A percentile compares a stretch with the other conserved stretches of the same genome.
Evolutionary conservation across 2,888 invertebrate genomes (phyloP).

Genomic region (Criorhina ranunculi): DNA sequence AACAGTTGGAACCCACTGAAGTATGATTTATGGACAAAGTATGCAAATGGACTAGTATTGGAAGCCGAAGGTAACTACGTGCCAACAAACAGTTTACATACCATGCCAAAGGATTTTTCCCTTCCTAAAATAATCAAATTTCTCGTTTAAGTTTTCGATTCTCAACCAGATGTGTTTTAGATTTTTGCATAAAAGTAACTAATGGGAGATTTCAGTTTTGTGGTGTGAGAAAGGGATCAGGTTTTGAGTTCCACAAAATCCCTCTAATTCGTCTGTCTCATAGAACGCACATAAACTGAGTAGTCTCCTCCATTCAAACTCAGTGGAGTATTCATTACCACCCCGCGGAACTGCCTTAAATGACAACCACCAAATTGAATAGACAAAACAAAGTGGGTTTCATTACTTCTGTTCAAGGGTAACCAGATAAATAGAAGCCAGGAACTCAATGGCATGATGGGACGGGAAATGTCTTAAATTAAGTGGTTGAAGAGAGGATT

Average conservation of each 20-base stretch:
- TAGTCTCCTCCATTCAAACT: not conserved
- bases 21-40: conserved; percentile 28
- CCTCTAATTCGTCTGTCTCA: not conserved
- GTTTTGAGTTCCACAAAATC: not conserved
- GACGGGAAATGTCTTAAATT: not conserved
- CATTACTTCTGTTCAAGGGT: conserved; percentile 22
- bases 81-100: not conserved
- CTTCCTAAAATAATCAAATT: conserved; percentile 11
- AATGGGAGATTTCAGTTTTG: not conserved
- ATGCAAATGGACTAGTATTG: conserved; percentile 41
- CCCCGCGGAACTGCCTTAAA: not conserved
- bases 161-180: not conserved
- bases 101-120: conserved; percentile 1
- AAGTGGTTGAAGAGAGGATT: conserved; percentile 6
- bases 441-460: not conserved
- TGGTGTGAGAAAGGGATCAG: not conserved
- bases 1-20: not conserved
- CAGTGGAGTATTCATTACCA: conserved; percentile 9
- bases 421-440: conserved; percentile 21
- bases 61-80: not conserved
- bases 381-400: conserved; percentile 22
- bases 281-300: conserved; percentile 15
- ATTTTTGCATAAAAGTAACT: conserved; percentile 16
- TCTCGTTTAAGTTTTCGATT: conserved; percentile 15
- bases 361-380: conserved; percentile 35